phyloP scores from a whole-genome alignment of 1,140 invertebrate species.

The Cyclargus thomasi region DNA sequence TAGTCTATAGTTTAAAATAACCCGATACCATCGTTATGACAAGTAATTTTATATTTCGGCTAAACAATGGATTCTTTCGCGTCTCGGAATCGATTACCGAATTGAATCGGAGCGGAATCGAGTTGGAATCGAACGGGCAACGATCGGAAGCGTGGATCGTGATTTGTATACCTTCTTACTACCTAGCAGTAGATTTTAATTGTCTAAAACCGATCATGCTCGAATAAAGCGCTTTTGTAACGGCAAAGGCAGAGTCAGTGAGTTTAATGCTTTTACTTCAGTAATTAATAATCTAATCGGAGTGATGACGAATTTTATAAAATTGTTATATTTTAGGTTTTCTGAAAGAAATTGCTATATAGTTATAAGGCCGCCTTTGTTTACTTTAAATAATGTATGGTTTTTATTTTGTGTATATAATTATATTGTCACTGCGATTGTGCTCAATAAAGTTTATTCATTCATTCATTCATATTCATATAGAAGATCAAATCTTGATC shows the following conservation, averaged over 20 bases:
- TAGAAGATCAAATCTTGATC: too few species aligned
- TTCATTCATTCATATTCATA: too few species aligned
- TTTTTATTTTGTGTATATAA: too few species aligned
- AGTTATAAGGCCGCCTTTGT: too few species aligned
- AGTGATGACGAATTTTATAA: too few species aligned
- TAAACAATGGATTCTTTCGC: conserved; percentile 29
- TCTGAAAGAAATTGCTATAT: too few species aligned
- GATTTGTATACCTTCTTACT: neutral
- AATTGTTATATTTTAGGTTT: too few species aligned
- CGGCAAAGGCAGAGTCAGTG: neutral
- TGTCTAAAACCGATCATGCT: neutral
- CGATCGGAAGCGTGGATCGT: conserved; percentile 7
- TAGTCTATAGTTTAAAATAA: conserved; percentile 21
- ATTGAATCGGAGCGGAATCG: conserved; percentile 18
- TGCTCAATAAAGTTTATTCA: too few species aligned
- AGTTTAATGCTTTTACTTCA: neutral
- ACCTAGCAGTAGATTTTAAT: neutral
- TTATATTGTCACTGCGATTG: too few species aligned
- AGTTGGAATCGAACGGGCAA: neutral
- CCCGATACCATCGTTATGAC: conserved; percentile 34
- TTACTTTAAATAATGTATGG: too few species aligned
- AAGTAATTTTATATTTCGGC: conserved; percentile 36
- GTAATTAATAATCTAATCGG: too few species aligned
- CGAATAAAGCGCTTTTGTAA: neutral
- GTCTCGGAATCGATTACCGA: conserved; percentile 21